Evolutionary conservation across 2,888 invertebrate species (phyloP).

Genomic region (Agrypnus murinus): DNA sequence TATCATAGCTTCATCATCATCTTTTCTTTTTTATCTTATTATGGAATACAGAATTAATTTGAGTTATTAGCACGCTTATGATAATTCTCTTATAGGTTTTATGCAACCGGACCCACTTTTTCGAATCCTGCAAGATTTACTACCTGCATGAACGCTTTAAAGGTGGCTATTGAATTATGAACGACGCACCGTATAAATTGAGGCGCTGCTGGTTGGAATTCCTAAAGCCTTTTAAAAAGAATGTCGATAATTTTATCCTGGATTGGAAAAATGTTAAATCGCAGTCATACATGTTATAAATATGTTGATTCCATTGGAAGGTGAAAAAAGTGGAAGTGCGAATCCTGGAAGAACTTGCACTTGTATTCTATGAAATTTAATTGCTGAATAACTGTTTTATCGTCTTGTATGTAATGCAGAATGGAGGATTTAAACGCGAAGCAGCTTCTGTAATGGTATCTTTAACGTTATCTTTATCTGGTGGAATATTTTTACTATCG

Average conservation of each 20-base stretch:
- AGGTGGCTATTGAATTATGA: conserved; percentile 29
- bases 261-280: conserved; percentile 18
- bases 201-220: conserved; percentile 16
- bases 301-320: not conserved
- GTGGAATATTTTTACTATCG: no score
- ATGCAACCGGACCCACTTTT: conserved; percentile 20
- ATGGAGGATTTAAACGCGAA: no score
- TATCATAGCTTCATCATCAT: no score
- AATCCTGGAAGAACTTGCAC: not conserved
- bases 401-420: no score
- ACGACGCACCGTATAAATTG: conserved; percentile 23
- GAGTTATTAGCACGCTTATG: conserved; percentile 25
- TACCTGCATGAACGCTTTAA: not conserved
- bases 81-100: conserved; percentile 21
- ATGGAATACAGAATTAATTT: conserved; percentile 18
- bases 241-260: not conserved
- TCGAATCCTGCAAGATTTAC: not conserved
- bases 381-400: not conserved
- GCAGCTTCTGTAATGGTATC: no score
- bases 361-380: not conserved
- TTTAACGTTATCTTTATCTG: no score
- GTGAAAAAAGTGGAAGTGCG: not conserved
- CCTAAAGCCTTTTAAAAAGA: not conserved
- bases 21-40: not conserved
- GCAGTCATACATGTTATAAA: not conserved